Percentiles rank a stretch among this genome's conserved stretches.
Evolutionary conservation across 2,797 vertebrate genomes (phyloP).

Genomic region (Syngnathus acus): DNA sequence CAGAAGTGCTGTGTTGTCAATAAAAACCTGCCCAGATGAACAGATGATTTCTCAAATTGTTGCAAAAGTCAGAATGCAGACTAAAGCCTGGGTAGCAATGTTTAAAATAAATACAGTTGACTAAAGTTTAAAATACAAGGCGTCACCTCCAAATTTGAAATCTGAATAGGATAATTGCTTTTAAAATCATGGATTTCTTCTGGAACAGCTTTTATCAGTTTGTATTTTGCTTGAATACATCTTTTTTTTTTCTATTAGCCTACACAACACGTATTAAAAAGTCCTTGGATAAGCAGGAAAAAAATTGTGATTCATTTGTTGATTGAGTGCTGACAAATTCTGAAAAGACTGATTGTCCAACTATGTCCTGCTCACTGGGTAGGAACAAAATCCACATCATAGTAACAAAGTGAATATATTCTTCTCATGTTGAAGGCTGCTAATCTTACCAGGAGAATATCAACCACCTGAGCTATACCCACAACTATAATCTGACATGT

Average conservation of each 20-base stretch:
- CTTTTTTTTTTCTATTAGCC: neutral
- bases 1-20: conserved; percentile 5
- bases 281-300: neutral
- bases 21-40: neutral
- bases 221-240: too few relatives aligned
- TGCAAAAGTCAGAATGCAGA: neutral
- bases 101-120: too few relatives aligned
- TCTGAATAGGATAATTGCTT: too few relatives aligned
- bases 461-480: neutral
- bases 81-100: neutral
- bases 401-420: neutral
- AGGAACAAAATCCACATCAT: neutral
- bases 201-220: too few relatives aligned
- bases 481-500: neutral
- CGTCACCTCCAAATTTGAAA: too few relatives aligned
- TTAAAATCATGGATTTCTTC: neutral
- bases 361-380: neutral
- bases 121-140: too few relatives aligned
- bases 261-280: neutral
- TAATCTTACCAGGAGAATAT: neutral
- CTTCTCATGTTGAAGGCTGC: neutral
- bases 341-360: neutral
- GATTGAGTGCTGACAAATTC: neutral
- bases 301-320: neutral
- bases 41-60: neutral